Evolutionary conservation across 1,140 invertebrate genomes (phyloP).

Genomic region (Conopomorpha cramerella): DNA sequence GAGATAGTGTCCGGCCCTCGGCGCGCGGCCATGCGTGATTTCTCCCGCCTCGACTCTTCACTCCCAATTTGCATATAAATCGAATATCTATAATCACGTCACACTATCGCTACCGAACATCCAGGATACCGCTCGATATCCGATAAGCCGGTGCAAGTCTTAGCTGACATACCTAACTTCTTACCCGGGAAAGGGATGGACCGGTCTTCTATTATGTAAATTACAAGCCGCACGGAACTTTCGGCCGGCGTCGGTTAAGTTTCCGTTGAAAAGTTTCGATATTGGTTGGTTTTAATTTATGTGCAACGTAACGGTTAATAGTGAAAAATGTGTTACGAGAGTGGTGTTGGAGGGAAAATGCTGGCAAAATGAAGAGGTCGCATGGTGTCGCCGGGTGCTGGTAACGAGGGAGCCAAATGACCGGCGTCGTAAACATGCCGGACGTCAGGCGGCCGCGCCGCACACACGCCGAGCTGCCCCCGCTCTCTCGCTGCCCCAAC

Average conservation of each 20-base stretch:
- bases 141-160: constrained; percentile 51
- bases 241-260: constrained; percentile 33
- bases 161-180: constrained; percentile 52
- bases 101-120: constrained; percentile 32
- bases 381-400: constrained; percentile 19
- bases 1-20: constrained; percentile 13
- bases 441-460: no score
- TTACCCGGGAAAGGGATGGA: constrained; percentile 48
- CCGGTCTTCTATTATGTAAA: constrained; percentile 53
- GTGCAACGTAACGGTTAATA: neutral
- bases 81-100: constrained; percentile 54
- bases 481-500: no score
- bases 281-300: constrained; percentile 15
- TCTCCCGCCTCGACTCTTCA: constrained; percentile 20
- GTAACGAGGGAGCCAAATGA: constrained; percentile 34
- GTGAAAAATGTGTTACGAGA: neutral
- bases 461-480: no score
- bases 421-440: constrained; percentile 20
- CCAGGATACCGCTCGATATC: constrained; percentile 52
- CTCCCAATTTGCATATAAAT: constrained; percentile 57
- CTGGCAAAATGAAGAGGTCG: constrained; percentile 20
- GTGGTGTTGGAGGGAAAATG: constrained; percentile 4
- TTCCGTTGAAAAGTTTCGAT: constrained; percentile 39
- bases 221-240: constrained; percentile 50
- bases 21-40: constrained; percentile 13